Evolutionary conservation across 2,797 vertebrate genomes (phyloP).

Genomic region (Ciconia nigra): DNA sequence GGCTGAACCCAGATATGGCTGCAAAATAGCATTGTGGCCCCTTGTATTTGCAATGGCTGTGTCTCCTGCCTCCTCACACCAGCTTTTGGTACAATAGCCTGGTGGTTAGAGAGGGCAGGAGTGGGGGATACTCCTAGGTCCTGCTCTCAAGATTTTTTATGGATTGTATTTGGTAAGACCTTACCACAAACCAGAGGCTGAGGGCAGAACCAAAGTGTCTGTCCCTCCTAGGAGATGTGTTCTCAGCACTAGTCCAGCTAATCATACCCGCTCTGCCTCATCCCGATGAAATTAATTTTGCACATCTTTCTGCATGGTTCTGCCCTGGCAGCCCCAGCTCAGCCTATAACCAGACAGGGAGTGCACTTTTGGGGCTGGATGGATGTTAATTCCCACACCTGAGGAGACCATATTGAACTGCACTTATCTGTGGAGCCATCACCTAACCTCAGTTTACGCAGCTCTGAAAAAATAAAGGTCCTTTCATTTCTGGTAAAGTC

Average conservation of each 20-base stretch:
- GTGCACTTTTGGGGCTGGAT: neutral
- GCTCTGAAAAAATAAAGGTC: neutral
- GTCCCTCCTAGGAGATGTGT: neutral
- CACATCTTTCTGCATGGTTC: rapidly evolving
- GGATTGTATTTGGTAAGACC: neutral
- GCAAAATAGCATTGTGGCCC: neutral
- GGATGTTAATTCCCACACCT: neutral
- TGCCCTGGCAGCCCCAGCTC: neutral
- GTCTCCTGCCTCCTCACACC: neutral
- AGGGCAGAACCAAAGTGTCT: neutral
- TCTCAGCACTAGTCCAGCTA: neutral
- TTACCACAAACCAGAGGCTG: neutral
- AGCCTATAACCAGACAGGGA: rapidly evolving
- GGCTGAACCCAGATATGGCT: neutral
- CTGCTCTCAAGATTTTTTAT: neutral
- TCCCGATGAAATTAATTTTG: neutral
- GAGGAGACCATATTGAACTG: neutral
- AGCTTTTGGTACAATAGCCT: neutral
- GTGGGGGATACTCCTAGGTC: rapidly evolving
- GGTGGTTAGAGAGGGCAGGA: neutral
- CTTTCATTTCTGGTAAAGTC: neutral
- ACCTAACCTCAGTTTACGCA: rapidly evolving
- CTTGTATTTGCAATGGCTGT: neutral
- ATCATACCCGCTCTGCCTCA: neutral
- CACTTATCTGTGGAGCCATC: neutral